These are phyloP conservation scores for Setophaga kirtlandii DNA, from an alignment of 2,113 vertebrate genomes.

Conservation along the genomic window DNA sequence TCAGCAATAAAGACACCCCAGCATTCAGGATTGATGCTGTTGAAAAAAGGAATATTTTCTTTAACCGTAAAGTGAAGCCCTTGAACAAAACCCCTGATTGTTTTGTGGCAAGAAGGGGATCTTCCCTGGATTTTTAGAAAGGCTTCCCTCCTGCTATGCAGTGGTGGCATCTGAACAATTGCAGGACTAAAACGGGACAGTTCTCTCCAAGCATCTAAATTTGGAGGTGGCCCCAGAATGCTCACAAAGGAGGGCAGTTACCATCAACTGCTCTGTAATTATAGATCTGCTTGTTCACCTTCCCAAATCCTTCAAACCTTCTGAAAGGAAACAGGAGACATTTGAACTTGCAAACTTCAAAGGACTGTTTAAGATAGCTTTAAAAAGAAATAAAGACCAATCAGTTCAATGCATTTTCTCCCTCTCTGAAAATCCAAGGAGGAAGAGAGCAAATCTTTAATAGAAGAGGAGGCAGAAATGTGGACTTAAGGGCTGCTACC, in stretches of 20 bases:
- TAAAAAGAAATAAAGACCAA: background rate
- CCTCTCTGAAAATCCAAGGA: background rate
- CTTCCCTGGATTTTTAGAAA: background rate
- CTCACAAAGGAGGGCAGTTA: constrained; percentile 51
- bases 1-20: background rate
- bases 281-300: constrained; percentile 74
- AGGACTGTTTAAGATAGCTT: constrained; percentile 38
- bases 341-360: constrained; percentile 69
- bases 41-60: background rate
- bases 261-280: constrained; percentile 71
- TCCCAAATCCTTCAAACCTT: constrained; percentile 58
- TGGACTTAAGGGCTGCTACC: background rate
- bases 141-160: constrained; percentile 38
- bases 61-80: background rate
- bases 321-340: constrained; percentile 55
- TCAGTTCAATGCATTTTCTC: background rate
- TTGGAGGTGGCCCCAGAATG: constrained; percentile 56
- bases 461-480: background rate
- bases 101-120: background rate
- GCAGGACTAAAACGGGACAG: constrained; percentile 45
- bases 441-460: background rate
- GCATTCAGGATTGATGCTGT: background rate
- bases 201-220: constrained; percentile 63
- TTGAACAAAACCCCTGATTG: background rate
- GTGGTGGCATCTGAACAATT: constrained; percentile 63